These are phyloP conservation scores for Heliconius ethilla DNA, from an alignment of 2,888 invertebrate species.

Conservation along the genomic window DNA sequence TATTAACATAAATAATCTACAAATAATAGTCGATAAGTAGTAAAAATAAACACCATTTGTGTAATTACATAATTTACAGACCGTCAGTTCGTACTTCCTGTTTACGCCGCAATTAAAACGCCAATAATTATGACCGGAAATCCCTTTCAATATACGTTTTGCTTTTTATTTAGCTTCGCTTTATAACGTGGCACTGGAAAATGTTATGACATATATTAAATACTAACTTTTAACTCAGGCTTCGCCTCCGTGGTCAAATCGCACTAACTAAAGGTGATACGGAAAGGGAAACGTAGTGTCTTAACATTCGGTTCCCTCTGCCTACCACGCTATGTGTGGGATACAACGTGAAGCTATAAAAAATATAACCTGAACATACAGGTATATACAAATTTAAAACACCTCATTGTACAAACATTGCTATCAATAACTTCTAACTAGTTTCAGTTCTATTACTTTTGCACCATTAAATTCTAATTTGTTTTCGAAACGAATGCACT, in stretches of 20 bases:
- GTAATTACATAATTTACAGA: slow-evolving; percentile 22
- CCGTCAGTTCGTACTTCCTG: slow-evolving; percentile 24
- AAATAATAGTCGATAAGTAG: background rate
- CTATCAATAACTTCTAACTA: background rate
- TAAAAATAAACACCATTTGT: slow-evolving; percentile 17
- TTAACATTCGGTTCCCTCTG: too few species aligned
- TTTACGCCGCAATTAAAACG: slow-evolving; percentile 21
- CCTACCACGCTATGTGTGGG: background rate
- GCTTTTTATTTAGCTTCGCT: slow-evolving; percentile 1
- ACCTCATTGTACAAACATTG: background rate
- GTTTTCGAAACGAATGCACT: slow-evolving; percentile 45
- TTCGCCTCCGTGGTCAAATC: background rate
- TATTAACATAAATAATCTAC: background rate
- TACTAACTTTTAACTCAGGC: background rate
- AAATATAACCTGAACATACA: background rate
- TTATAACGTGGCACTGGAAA: background rate
- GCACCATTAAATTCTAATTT: slow-evolving; percentile 50
- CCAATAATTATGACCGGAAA: slow-evolving; percentile 22
- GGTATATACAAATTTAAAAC: background rate
- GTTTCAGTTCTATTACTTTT: slow-evolving; percentile 26
- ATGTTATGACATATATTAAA: background rate
- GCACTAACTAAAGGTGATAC: background rate
- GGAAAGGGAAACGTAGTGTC: too few species aligned
- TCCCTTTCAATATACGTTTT: slow-evolving; percentile 15
- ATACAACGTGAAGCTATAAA: background rate